These are phyloP conservation scores for Sycobia sp. DNA, from an alignment of 1,140 invertebrate species.

Conservation along the genomic window DNA sequence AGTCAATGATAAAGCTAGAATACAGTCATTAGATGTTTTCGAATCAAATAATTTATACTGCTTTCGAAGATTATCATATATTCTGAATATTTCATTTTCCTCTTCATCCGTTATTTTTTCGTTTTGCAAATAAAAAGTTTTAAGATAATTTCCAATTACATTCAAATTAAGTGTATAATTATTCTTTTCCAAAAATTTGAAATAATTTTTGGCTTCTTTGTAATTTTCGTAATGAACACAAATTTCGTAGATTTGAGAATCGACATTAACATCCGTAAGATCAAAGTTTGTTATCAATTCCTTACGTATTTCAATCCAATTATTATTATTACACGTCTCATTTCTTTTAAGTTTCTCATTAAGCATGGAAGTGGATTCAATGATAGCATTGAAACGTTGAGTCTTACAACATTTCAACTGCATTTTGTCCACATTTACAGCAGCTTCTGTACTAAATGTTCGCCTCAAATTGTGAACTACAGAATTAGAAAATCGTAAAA, in stretches of 20 bases:
- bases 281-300: neutral
- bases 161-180: conserved; percentile 62
- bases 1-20: conserved; percentile 68
- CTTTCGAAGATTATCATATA: conserved; percentile 62
- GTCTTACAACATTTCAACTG: no score
- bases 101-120: conserved; percentile 56
- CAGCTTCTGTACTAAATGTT: neutral
- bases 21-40: conserved; percentile 63
- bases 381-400: neutral
- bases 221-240: conserved; percentile 56
- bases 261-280: conserved; percentile 58
- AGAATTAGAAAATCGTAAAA: neutral
- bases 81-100: conserved; percentile 62
- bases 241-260: conserved; percentile 63
- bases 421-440: neutral
- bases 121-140: conserved; percentile 41
- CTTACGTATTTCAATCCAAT: conserved; percentile 37
- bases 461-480: neutral
- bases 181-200: conserved; percentile 61
- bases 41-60: conserved; percentile 67
- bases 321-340: conserved; percentile 12
- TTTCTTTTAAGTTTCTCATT: conserved; percentile 1
- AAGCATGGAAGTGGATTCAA: neutral
- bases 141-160: conserved; percentile 62
- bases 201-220: conserved; percentile 63